Evolutionary conservation across 2,888 invertebrate genomes (phyloP).

Genomic region (Myopa tessellatipennis): DNA sequence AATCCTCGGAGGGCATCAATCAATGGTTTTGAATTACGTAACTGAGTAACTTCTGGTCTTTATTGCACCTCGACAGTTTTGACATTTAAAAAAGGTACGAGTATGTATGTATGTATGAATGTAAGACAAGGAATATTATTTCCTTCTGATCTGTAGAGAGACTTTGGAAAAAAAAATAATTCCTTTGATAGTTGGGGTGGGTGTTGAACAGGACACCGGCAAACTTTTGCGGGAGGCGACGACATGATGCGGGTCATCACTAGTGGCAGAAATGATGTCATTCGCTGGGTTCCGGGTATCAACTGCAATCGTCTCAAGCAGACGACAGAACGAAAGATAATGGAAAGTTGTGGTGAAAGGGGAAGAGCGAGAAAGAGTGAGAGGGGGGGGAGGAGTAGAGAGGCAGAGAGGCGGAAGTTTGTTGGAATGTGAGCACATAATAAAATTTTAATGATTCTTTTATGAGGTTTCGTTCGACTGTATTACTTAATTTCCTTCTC

Average conservation of each 20-base stretch:
- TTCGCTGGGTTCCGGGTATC: background rate
- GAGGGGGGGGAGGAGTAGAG: background rate
- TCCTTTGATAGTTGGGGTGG: background rate
- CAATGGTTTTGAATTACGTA: too few species aligned
- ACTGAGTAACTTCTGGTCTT: too few species aligned
- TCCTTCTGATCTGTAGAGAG: too few species aligned
- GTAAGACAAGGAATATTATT: too few species aligned
- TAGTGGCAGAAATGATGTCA: background rate
- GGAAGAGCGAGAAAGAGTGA: background rate
- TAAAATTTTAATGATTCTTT: constrained; percentile 36
- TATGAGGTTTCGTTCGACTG: constrained; percentile 7
- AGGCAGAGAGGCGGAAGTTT: background rate
- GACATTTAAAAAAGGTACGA: too few species aligned
- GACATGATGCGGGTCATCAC: background rate
- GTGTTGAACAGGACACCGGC: background rate
- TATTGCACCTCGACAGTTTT: too few species aligned
- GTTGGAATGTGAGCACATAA: constrained; percentile 10
- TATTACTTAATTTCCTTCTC: background rate
- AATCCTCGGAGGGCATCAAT: too few species aligned
- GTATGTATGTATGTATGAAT: too few species aligned
- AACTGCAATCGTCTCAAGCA: constrained; percentile 10
- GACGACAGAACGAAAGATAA: background rate
- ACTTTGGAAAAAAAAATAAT: too few species aligned
- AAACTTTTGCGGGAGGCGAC: background rate
- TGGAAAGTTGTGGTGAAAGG: background rate